These are phyloP conservation scores for Pelobates fuscus DNA, from an alignment of 2,113 vertebrate genomes.

Conservation along the genomic window DNA sequence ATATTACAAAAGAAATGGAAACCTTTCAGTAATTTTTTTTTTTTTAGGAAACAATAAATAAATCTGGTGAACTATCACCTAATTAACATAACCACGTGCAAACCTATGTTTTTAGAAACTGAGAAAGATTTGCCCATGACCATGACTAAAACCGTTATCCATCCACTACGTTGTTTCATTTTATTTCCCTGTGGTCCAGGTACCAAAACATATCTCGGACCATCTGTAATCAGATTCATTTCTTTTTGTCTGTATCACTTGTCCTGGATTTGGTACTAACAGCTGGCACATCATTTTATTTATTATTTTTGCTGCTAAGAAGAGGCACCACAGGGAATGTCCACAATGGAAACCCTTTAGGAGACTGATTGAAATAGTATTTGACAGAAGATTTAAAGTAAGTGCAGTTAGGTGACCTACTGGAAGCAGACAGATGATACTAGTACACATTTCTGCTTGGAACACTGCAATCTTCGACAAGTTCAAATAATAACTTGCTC, in stretches of 20 bases:
- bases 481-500: conserved; percentile 31
- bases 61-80: too few species aligned
- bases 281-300: too few species aligned
- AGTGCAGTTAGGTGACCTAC: conserved; percentile 67
- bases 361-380: conserved; percentile 58
- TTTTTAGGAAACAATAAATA: too few species aligned
- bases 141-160: conserved; percentile 60
- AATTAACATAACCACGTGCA: too few species aligned
- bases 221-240: conserved; percentile 64
- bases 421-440: conserved; percentile 69
- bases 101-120: too few species aligned
- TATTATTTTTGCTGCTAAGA: too few species aligned
- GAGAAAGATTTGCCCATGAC: too few species aligned
- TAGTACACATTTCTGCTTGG: conserved; percentile 54
- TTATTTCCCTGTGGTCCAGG: conserved; percentile 62
- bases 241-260: conserved; percentile 52
- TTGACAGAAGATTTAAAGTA: conserved; percentile 58
- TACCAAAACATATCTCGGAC: conserved; percentile 66
- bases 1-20: too few species aligned
- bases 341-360: conserved; percentile 50
- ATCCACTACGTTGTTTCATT: conserved; percentile 58
- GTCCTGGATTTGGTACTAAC: conserved; percentile 42
- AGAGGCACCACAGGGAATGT: conserved; percentile 50
- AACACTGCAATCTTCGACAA: background rate
- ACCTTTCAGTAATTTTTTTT: too few species aligned